Conservation (phyloP, 64 coral and sea anemone genomes). For the Stichodactyla helianthus region DNA sequence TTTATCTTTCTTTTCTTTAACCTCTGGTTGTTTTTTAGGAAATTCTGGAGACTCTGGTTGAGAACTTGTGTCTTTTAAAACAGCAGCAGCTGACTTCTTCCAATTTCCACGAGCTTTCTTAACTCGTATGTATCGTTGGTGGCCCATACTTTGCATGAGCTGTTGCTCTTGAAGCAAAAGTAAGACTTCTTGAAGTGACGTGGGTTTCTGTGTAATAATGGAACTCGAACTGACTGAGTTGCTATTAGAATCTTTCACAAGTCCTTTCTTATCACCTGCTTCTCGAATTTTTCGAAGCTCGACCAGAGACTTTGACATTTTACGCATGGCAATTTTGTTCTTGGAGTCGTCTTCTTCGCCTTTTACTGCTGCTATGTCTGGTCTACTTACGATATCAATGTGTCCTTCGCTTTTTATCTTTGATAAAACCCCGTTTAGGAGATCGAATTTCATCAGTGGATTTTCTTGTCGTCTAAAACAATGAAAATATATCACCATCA, state of each 20-base stretch:
- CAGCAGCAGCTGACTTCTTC: constrained; percentile 73
- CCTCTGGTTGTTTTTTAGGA: background rate
- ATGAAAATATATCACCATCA: background rate
- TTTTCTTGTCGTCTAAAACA: background rate
- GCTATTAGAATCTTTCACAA: background rate
- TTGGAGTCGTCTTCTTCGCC: background rate
- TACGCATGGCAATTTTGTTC: background rate
- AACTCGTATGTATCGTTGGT: constrained; percentile 45
- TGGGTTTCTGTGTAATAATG: constrained; percentile 33
- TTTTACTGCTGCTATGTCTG: background rate
- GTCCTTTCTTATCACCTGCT: background rate
- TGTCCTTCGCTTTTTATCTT: constrained; percentile 18
- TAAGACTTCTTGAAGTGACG: constrained; percentile 71
- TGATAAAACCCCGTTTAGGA: constrained; percentile 14
- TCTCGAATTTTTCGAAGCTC: constrained; percentile 16
- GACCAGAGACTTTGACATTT: background rate
- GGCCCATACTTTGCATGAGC: constrained; percentile 59
- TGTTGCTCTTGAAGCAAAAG: constrained; percentile 84
- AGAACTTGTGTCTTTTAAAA: constrained; percentile 36
- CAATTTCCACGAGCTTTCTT: constrained; percentile 66
- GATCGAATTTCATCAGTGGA: background rate
- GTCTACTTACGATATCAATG: background rate
- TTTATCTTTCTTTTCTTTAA: background rate
- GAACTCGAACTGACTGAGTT: background rate
- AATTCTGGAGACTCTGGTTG: constrained; percentile 19